Conservation (phyloP, 1,140 invertebrate species). For the Trichonephila clavata region DNA sequence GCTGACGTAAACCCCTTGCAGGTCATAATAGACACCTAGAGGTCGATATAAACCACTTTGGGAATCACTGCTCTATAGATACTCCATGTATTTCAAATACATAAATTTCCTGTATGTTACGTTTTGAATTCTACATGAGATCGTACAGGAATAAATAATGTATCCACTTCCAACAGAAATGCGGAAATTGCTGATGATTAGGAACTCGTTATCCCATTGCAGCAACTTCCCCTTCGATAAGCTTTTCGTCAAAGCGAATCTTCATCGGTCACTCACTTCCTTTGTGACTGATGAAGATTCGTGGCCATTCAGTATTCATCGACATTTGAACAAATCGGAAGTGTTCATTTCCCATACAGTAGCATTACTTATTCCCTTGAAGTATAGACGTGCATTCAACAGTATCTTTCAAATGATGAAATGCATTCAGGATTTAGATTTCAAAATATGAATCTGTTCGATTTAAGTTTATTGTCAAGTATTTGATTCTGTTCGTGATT, state of each 20-base stretch:
- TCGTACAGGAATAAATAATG: neutral
- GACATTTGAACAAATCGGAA: neutral
- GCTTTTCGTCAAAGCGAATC: neutral
- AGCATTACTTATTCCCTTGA: neutral
- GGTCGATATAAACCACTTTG: no score
- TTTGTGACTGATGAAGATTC: neutral
- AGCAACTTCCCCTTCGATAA: neutral
- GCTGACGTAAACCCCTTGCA: no score
- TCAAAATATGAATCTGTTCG: no score
- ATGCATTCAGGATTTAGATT: no score
- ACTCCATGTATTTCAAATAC: neutral
- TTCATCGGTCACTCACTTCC: neutral
- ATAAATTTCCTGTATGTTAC: neutral
- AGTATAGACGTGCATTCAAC: no score
- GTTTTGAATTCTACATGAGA: neutral
- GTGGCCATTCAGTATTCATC: neutral
- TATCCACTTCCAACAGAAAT: conserved; percentile 1
- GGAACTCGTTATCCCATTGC: conserved; percentile 32
- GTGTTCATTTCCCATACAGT: neutral
- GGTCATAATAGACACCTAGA: no score
- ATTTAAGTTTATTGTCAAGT: no score
- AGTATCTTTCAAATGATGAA: no score
- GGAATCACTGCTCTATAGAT: no score
- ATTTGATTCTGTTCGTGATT: no score
- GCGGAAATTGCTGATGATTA: conserved; percentile 35